Evolutionary conservation across 2,113 vertebrate genomes (phyloP).

Genomic region (Microcebus ravelobensis): DNA sequence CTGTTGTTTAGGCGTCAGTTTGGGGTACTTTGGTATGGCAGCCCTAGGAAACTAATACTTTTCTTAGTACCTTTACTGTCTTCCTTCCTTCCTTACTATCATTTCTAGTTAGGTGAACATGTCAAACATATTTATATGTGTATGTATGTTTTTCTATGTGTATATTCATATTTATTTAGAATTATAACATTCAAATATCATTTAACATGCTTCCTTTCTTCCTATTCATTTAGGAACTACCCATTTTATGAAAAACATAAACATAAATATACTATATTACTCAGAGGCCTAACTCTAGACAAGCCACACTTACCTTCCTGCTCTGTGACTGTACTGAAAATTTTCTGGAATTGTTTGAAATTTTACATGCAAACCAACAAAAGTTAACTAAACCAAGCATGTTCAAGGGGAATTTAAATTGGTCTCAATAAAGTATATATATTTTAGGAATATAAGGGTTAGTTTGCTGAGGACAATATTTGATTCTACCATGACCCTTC

Average conservation of each 20-base stretch:
- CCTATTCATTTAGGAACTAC: not conserved
- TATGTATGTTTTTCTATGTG: not conserved
- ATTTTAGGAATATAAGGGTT: not conserved
- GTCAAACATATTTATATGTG: not conserved
- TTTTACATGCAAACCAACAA: not conserved
- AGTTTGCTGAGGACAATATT: not conserved
- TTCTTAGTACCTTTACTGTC: too few species aligned
- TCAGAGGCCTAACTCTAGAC: not conserved
- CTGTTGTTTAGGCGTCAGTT: not conserved
- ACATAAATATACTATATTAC: not conserved
- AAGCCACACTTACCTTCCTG: not conserved
- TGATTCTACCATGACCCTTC: not conserved
- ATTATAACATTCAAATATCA: not conserved
- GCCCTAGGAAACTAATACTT: not conserved
- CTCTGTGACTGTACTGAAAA: not conserved
- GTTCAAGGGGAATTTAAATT: not conserved
- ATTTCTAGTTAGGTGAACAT: not conserved
- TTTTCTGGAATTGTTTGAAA: not conserved
- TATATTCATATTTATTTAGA: not conserved
- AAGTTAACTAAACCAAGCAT: not conserved
- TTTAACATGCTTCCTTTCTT: not conserved
- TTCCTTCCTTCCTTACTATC: too few species aligned
- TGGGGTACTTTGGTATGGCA: not conserved
- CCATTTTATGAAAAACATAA: not conserved
- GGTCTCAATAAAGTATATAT: not conserved